Evolutionary conservation across 2,888 invertebrate genomes (phyloP).

Genomic region (Fragum whitleyi): DNA sequence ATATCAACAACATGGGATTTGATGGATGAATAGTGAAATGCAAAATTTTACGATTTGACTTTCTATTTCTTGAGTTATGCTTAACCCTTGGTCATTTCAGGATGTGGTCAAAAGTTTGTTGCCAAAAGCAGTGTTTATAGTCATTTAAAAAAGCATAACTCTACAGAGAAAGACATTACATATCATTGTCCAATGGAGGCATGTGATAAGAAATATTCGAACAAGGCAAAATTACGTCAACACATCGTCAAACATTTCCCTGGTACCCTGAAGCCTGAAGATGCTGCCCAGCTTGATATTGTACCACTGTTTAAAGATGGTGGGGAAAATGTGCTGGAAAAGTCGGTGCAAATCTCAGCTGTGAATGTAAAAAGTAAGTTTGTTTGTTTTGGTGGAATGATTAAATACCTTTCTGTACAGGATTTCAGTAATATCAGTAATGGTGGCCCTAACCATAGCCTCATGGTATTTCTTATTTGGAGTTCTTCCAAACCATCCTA

Average conservation of each 20-base stretch:
- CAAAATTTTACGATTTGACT: too few species aligned
- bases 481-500: too few species aligned
- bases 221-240: conserved; percentile 85
- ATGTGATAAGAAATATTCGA: conserved; percentile 86
- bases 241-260: conserved; percentile 86
- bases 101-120: conserved; percentile 89
- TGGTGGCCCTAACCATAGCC: too few species aligned
- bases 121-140: conserved; percentile 89
- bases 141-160: conserved; percentile 88
- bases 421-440: too few species aligned
- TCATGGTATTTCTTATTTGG: too few species aligned
- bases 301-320: conserved; percentile 67
- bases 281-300: conserved; percentile 67
- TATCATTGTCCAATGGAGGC: conserved; percentile 86
- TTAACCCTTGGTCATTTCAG: too few species aligned
- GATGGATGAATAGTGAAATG: too few species aligned
- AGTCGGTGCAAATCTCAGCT: conserved; percentile 30
- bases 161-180: conserved; percentile 79
- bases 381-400: too few species aligned
- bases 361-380: conserved; percentile 57
- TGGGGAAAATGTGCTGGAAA: conserved; percentile 19
- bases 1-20: too few species aligned
- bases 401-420: not conserved
- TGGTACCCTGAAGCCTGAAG: conserved; percentile 56
- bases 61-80: too few species aligned